phyloP scores from a whole-genome alignment of 2,888 invertebrate genomes.

The Euphydryas editha region DNA sequence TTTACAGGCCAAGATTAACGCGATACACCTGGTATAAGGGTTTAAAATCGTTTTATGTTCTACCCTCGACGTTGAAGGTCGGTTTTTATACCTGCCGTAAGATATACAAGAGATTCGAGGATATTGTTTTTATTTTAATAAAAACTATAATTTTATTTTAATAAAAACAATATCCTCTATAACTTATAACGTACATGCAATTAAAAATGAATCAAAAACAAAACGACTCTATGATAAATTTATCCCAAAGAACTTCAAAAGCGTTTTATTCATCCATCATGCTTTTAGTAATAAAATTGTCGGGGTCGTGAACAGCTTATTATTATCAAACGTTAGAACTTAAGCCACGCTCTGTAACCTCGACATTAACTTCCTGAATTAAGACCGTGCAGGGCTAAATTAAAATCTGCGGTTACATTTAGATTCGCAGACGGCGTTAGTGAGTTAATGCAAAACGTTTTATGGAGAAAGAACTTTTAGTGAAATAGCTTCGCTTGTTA shows the following conservation, averaged over 20 bases:
- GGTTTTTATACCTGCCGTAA: conserved; percentile 11
- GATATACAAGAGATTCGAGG: background rate
- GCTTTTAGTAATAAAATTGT: conserved; percentile 4
- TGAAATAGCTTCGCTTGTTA: conserved; percentile 8
- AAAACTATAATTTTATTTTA: no score
- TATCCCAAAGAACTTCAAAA: background rate
- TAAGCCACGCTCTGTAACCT: conserved; percentile 5
- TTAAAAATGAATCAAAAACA: background rate
- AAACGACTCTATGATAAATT: background rate
- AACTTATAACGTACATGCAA: no score
- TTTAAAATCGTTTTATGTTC: conserved; percentile 38
- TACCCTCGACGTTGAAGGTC: conserved; percentile 13
- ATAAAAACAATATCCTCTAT: no score
- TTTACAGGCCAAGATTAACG: conserved; percentile 34
- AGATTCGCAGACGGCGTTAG: conserved; percentile 11
- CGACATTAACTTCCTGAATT: conserved; percentile 11
- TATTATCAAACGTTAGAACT: conserved; percentile 11
- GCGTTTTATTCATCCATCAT: background rate
- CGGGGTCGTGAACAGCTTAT: conserved; percentile 4
- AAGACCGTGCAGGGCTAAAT: conserved; percentile 11
- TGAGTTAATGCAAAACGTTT: conserved; percentile 13
- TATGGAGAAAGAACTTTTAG: conserved; percentile 9
- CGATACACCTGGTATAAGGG: conserved; percentile 50
- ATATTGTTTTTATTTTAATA: background rate
- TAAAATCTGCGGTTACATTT: conserved; percentile 15